phyloP scores from a whole-genome alignment of 2,888 invertebrate species.

The Eupithecia centaureata region DNA sequence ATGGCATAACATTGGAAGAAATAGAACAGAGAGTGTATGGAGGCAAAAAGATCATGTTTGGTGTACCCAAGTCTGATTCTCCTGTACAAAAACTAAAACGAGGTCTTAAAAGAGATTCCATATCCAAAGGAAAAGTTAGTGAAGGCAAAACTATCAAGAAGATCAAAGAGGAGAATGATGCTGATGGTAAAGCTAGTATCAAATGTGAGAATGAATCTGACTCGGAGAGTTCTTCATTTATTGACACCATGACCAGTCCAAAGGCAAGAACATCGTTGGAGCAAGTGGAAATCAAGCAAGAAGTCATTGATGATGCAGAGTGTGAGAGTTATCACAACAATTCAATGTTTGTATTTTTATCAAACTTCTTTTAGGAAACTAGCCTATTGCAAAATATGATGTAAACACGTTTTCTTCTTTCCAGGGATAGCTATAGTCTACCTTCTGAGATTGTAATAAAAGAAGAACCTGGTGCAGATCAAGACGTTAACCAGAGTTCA shows the following conservation, averaged over 20 bases:
- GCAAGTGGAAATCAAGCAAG: constrained; percentile 69
- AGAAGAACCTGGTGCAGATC: constrained; percentile 61
- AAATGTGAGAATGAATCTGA: constrained; percentile 68
- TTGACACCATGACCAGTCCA: constrained; percentile 75
- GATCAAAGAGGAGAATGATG: constrained; percentile 69
- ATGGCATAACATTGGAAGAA: constrained; percentile 88
- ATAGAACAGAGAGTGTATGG: constrained; percentile 84
- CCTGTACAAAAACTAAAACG: constrained; percentile 65
- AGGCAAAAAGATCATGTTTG: constrained; percentile 79
- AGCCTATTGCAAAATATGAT: no score
- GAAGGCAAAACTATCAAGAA: constrained; percentile 59
- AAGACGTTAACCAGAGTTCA: constrained; percentile 48
- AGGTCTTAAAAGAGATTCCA: constrained; percentile 65
- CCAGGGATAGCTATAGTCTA: constrained; percentile 21
- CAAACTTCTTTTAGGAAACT: no score
- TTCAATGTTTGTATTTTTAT: constrained; percentile 58
- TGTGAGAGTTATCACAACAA: constrained; percentile 56
- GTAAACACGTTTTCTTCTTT: not conserved
- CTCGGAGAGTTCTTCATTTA: constrained; percentile 79
- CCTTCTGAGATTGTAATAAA: constrained; percentile 55
- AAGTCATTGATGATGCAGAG: constrained; percentile 55
- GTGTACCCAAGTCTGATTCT: constrained; percentile 66
- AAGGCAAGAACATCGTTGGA: constrained; percentile 67
- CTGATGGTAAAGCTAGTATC: constrained; percentile 67
- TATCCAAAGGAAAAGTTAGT: constrained; percentile 58